phyloP scores from a whole-genome alignment of 2,113 vertebrate species.

The Gallinago media region DNA sequence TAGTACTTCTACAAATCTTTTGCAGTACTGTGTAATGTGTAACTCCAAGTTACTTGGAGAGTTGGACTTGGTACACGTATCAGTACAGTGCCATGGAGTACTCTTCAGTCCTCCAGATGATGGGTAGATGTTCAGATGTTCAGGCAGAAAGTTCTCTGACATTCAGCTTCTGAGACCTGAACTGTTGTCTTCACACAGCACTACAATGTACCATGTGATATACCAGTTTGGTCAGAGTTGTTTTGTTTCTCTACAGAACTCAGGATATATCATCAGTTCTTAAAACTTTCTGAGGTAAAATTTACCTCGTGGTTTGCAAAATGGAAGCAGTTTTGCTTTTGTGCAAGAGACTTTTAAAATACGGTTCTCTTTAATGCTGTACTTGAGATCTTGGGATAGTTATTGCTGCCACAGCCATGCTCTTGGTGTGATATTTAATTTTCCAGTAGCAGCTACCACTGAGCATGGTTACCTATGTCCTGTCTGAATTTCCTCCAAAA shows the following conservation, averaged over 20 bases:
- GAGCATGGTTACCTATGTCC: neutral
- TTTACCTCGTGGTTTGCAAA: neutral
- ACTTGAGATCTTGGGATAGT: neutral
- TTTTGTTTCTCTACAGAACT: neutral
- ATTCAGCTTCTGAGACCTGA: neutral
- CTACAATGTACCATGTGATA: neutral
- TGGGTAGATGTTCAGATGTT: neutral
- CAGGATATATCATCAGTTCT: neutral
- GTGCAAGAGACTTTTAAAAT: neutral
- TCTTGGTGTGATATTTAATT: neutral
- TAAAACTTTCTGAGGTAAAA: neutral
- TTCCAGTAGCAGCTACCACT: neutral
- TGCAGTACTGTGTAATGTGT: neutral
- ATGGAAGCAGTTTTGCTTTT: neutral
- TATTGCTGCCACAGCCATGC: neutral
- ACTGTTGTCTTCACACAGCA: neutral
- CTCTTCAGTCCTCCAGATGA: neutral
- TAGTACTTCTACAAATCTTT: neutral
- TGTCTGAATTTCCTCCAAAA: neutral
- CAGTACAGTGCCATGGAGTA: fast-evolving
- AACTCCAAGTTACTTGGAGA: neutral
- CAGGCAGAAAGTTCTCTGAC: neutral
- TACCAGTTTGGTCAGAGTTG: neutral
- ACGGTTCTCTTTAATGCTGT: neutral
- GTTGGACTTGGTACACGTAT: neutral